Percentiles rank a stretch among this genome's conserved stretches.
Conservation (phyloP, 2,888 invertebrate species). For the Thereva nobilitata region DNA sequence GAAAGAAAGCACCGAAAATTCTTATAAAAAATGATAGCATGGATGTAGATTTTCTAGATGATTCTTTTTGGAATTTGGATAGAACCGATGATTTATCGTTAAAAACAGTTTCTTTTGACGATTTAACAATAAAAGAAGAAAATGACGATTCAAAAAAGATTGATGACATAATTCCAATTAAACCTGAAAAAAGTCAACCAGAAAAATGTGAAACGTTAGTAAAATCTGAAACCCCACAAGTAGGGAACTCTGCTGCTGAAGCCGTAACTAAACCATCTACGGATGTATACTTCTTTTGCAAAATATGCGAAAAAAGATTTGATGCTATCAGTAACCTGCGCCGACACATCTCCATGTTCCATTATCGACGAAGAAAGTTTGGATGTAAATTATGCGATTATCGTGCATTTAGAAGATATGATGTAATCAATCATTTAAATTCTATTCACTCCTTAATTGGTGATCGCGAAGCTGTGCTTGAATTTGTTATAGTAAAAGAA, state of each 20-base stretch:
- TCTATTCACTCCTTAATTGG: conserved; percentile 65
- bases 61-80: conserved; percentile 52
- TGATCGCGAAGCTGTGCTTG: conserved; percentile 59
- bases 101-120: conserved; percentile 53
- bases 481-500: conserved; percentile 53
- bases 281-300: conserved; percentile 51
- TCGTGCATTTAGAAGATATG: conserved; percentile 68
- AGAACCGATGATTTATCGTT: conserved; percentile 49
- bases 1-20: conserved; percentile 42
- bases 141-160: conserved; percentile 44
- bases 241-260: not conserved
- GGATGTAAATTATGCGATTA: conserved; percentile 76
- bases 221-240: conserved; percentile 12
- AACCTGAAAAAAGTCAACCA: too few relatives aligned
- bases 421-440: conserved; percentile 68
- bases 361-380: conserved; percentile 64
- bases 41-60: conserved; percentile 47
- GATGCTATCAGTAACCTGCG: conserved; percentile 56
- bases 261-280: not conserved
- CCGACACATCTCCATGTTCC: conserved; percentile 58
- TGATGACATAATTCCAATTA: conserved; percentile 38
- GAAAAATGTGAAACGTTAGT: too few relatives aligned
- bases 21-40: conserved; percentile 42
- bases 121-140: conserved; percentile 39
- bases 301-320: conserved; percentile 56